A percentile compares a stretch with the other conserved stretches of the same genome.
phyloP scores from a whole-genome alignment of 2,113 vertebrate species.

The Gobiocypris rarus region DNA sequence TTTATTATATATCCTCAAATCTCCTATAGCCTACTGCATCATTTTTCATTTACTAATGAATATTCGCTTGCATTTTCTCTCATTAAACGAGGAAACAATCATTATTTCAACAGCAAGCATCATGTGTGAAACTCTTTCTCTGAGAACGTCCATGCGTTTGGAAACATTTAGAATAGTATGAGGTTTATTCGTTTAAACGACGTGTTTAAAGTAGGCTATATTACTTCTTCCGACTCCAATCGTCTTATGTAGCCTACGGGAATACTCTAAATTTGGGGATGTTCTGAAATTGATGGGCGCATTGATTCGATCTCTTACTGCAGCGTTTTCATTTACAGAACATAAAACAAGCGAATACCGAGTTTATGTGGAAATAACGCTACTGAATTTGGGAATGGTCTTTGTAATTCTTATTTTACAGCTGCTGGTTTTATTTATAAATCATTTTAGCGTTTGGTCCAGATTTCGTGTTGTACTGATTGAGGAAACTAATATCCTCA shows the following conservation, averaged over 20 bases:
- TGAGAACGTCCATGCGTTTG: not conserved
- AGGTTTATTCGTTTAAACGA: not conserved
- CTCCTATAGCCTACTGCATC: not conserved
- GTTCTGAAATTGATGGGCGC: not conserved
- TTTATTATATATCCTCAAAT: not conserved
- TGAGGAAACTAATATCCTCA: not conserved
- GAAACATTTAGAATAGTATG: not conserved
- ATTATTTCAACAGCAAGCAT: not conserved
- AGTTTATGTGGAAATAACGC: not conserved
- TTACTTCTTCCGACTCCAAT: not conserved
- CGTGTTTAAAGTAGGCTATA: not conserved
- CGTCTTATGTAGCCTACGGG: not conserved
- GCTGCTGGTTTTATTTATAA: not conserved
- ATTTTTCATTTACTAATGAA: not conserved
- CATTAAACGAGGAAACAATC: not conserved
- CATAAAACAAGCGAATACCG: not conserved
- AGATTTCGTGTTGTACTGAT: not conserved
- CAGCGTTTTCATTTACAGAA: not conserved
- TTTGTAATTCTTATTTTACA: not conserved
- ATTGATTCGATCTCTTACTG: not conserved
- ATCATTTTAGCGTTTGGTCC: not conserved
- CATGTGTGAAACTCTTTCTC: not conserved
- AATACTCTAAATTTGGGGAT: not conserved
- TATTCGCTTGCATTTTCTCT: not conserved
- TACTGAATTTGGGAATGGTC: not conserved